Percentiles rank a stretch among this genome's conserved stretches.
These are phyloP conservation scores for Columbina picui DNA, from an alignment of 2,113 vertebrate species.

Conservation along the genomic window DNA sequence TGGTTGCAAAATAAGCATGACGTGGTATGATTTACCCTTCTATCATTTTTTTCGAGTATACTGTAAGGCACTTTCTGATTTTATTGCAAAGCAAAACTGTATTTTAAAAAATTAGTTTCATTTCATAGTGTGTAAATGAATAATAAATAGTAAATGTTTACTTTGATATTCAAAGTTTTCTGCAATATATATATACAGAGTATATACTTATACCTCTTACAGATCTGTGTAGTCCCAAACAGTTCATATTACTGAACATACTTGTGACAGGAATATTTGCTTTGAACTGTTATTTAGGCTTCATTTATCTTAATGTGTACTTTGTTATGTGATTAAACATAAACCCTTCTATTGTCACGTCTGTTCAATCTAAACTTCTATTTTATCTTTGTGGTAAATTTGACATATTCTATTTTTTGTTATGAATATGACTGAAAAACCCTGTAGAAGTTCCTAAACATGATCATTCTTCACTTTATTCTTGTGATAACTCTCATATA, in stretches of 20 bases:
- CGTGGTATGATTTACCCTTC: background rate
- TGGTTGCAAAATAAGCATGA: background rate
- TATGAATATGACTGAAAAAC: background rate
- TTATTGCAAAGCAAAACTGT: background rate
- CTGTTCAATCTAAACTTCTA: background rate
- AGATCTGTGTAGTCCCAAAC: background rate
- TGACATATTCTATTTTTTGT: background rate
- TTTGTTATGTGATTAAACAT: background rate
- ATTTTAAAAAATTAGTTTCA: background rate
- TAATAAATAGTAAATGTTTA: background rate
- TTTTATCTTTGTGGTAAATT: background rate
- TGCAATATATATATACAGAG: background rate
- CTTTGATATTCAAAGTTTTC: background rate
- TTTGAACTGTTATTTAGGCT: background rate
- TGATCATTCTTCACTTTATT: background rate
- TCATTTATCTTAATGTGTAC: background rate
- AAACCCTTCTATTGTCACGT: background rate
- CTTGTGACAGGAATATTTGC: background rate
- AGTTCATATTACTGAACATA: background rate
- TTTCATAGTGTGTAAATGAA: background rate
- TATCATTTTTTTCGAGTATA: background rate
- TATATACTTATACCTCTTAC: background rate
- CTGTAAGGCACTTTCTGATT: background rate
- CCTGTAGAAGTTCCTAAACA: background rate
- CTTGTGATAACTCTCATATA: background rate